Percentiles rank a stretch among this genome's conserved stretches.
These are phyloP conservation scores for Cephonodes hylas DNA, from an alignment of 2,888 invertebrate species.

Conservation along the genomic window DNA sequence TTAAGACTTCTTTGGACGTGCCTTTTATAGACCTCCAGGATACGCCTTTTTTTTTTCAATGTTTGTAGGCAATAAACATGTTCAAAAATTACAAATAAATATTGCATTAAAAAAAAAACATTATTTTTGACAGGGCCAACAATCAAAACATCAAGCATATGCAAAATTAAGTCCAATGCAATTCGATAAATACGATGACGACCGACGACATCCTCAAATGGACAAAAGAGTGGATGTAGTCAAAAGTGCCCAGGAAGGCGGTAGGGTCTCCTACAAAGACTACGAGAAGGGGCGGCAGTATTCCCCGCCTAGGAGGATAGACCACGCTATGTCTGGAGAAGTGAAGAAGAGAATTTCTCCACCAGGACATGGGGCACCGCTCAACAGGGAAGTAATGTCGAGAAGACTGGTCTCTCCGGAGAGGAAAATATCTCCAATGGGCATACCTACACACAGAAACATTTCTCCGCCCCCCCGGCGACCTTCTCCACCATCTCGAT, in stretches of 20 bases:
- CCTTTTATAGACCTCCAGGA: no score
- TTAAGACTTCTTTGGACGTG: no score
- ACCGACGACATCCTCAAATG: slow-evolving; percentile 26
- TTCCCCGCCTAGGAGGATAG: not conserved
- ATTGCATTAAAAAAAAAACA: no score
- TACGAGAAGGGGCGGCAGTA: slow-evolving; percentile 4
- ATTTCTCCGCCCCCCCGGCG: not conserved
- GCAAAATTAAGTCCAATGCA: not conserved
- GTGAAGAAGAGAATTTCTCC: not conserved
- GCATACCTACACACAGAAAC: not conserved
- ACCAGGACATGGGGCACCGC: not conserved
- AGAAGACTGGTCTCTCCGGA: not conserved
- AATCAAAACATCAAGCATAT: slow-evolving; percentile 28
- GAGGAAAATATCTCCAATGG: not conserved
- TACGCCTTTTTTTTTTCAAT: no score
- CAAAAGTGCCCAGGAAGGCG: not conserved
- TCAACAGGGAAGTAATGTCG: not conserved
- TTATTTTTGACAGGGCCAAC: slow-evolving; percentile 22
- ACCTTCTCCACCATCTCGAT: not conserved
- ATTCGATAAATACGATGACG: slow-evolving; percentile 32
- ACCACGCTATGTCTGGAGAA: not conserved
- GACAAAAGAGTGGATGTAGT: slow-evolving; percentile 22
- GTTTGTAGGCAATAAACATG: no score
- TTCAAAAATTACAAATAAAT: no score
- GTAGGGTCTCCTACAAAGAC: not conserved